Base-by-base conservation (phyloP, 2,113 vertebrate genomes). In the Corydoras sp. region DNA sequence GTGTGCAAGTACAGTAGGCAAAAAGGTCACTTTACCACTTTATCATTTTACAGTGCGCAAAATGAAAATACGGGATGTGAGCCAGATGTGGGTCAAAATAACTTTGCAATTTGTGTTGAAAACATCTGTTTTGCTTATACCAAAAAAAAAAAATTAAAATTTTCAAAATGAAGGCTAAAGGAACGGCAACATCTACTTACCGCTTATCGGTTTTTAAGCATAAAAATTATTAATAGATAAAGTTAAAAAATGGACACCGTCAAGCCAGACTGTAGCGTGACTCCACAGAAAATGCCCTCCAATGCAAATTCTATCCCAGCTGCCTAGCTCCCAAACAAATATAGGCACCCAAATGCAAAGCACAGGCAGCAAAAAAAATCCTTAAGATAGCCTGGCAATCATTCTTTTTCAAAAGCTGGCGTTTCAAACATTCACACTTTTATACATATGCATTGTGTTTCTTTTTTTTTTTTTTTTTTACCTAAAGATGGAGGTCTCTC, bases 301-400 rank as follows among this genome's bases (percentile, higher is more conserved):
- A 56, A 56, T 56, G 54, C 54, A 56, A 56, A 56, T 56, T 7
- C 2, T 13, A 7, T 56, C 15, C 14, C 54, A 56, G 54, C 54
- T 56, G 54, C 54, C 54, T 15, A 56, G 54, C 54, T 56, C n/a
- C n/a, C 54, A 56, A 56, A n/a, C 54, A 56, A 56, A 56, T 56
- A n/a, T 4, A n/a, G 13, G 13, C 14, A n/a, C 54, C 6, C 12
- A 56, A 56, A 56, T 56, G 54, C 13, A 56, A 56, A 90, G 49
- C 6, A 31, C 54, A 29, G 66, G 12, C 3, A 15, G 12, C 12
- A n/a, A 70, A 69, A 70, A 69, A 51, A 64, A 9, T 62, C 30
- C 60, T 58, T 65, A 6, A 65, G 14, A 53, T 49, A 49, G 4
- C 54, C 54, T 15, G 13, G n/a, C 13, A 13, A 59, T 11, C 2